These are phyloP conservation scores for Archivesica marissinica DNA, from an alignment of 1,140 invertebrate species.

Conservation along the genomic window DNA sequence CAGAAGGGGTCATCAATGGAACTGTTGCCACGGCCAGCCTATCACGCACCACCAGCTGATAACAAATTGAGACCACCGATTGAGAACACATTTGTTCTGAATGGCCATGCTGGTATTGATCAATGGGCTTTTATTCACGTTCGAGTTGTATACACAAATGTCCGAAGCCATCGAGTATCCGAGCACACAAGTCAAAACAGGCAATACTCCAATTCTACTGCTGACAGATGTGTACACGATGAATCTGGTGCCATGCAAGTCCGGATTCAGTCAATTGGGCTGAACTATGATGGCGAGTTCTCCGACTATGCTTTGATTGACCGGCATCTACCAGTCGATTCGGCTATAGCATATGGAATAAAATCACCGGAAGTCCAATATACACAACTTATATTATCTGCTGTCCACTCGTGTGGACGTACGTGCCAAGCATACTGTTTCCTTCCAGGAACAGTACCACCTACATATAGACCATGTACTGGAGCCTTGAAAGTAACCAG, in stretches of 20 bases:
- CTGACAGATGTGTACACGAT: neutral
- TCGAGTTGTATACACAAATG: neutral
- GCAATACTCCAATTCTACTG: neutral
- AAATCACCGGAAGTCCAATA: neutral
- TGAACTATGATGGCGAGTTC: conserved; percentile 37
- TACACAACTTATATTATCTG: conserved; percentile 34
- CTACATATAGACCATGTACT: conserved; percentile 13
- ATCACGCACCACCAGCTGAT: neutral
- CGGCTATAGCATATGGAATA: neutral
- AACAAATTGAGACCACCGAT: neutral
- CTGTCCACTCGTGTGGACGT: conserved; percentile 34
- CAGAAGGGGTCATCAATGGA: neutral
- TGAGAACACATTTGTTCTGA: neutral
- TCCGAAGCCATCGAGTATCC: too few species aligned
- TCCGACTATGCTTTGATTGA: conserved; percentile 37
- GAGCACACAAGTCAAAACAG: neutral
- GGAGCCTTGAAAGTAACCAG: conserved; percentile 12
- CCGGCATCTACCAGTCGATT: neutral
- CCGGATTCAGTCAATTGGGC: conserved; percentile 9
- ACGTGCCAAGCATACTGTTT: conserved; percentile 43
- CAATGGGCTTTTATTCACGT: conserved; percentile 41
- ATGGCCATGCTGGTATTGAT: neutral
- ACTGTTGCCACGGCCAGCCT: neutral
- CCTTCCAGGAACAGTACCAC: neutral
- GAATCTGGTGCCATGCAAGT: neutral